Evolutionary conservation across 2,888 invertebrate genomes (phyloP).

Genomic region (Cephonodes hylas): DNA sequence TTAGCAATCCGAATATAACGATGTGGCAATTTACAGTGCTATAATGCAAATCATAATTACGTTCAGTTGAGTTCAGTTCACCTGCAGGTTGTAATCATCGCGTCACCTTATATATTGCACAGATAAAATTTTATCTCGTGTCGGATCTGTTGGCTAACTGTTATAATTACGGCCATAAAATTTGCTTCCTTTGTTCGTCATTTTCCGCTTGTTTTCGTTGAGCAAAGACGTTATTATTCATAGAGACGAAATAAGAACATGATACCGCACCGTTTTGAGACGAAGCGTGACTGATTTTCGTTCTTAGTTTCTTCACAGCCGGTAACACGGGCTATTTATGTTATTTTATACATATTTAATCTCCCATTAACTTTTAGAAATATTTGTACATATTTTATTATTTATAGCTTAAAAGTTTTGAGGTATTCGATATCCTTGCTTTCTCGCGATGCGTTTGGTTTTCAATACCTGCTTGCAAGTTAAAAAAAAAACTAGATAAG

Average conservation of each 20-base stretch:
- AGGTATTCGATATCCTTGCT: too few species aligned
- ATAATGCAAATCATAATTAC: too few species aligned
- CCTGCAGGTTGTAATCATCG: background rate
- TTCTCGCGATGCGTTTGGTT: too few species aligned
- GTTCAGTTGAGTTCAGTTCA: background rate
- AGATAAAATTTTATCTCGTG: background rate
- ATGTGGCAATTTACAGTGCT: too few species aligned
- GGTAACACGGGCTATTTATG: background rate
- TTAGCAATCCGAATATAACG: too few species aligned
- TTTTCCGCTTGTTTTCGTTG: background rate
- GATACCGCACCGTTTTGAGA: background rate
- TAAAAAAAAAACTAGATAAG: too few species aligned
- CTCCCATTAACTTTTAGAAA: too few species aligned
- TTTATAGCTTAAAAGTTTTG: too few species aligned
- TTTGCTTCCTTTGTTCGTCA: background rate
- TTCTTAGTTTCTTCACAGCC: background rate
- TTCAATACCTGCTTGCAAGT: too few species aligned
- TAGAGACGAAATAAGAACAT: background rate
- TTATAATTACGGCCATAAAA: conserved; percentile 2
- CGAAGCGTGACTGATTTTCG: background rate
- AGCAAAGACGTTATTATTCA: conserved; percentile 1
- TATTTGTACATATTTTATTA: background rate
- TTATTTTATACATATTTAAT: background rate
- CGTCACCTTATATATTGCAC: background rate
- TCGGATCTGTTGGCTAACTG: background rate